Evolutionary conservation across 2,797 vertebrate species (phyloP).

Genomic region (Acanthiza pusilla): DNA sequence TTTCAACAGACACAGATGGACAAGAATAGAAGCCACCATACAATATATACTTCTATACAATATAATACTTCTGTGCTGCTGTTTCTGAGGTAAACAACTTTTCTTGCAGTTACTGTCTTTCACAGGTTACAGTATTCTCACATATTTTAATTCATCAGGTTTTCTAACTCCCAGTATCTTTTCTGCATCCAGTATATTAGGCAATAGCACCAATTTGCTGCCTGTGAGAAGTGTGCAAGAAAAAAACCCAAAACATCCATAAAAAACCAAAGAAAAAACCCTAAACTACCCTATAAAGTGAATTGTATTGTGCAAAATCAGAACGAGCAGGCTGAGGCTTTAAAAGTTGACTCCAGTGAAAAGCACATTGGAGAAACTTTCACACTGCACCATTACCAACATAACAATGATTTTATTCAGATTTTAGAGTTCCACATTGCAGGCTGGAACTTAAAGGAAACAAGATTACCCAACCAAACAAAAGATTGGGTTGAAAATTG

Average conservation of each 20-base stretch:
- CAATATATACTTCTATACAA: neutral
- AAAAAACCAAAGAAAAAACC: neutral
- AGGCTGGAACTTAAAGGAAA: neutral
- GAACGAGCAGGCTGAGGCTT: neutral
- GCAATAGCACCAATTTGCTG: neutral
- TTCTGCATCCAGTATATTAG: neutral
- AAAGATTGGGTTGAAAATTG: neutral
- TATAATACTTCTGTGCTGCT: neutral
- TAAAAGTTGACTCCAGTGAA: neutral
- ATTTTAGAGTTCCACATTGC: neutral
- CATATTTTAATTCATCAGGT: neutral
- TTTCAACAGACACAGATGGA: constrained; percentile 3
- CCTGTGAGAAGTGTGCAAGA: neutral
- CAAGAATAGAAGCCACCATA: neutral
- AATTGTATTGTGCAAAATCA: neutral
- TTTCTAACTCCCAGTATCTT: neutral
- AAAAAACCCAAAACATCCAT: neutral
- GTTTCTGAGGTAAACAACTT: neutral
- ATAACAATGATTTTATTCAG: neutral
- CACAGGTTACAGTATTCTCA: neutral
- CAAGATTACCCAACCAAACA: neutral
- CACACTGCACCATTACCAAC: neutral
- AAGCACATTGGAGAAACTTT: neutral
- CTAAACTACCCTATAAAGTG: neutral
- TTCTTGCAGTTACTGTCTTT: neutral